phyloP scores from a whole-genome alignment of 2,888 invertebrate species.

The Bellardia pandia region DNA sequence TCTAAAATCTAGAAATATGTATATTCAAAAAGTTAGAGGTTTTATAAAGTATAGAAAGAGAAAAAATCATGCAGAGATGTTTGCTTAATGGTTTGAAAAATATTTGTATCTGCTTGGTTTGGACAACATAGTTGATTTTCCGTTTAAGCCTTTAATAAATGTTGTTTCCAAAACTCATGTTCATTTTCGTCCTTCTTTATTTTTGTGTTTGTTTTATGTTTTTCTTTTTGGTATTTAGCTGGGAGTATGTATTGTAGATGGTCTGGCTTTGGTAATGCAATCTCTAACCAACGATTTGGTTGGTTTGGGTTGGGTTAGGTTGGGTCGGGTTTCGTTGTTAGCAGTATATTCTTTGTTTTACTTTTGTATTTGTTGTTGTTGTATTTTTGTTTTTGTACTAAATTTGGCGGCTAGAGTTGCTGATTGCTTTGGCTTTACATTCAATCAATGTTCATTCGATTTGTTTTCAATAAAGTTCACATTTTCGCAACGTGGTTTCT shows the following conservation, averaged over 20 bases:
- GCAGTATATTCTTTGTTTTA: constrained; percentile 17
- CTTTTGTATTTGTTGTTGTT: background rate
- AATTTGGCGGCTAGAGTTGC: constrained; percentile 65
- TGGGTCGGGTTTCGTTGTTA: constrained; percentile 56
- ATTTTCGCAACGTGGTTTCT: constrained; percentile 67
- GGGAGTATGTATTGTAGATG: constrained; percentile 19
- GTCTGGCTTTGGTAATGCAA: constrained; percentile 60
- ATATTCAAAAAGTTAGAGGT: constrained; percentile 1
- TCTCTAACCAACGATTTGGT: constrained; percentile 64
- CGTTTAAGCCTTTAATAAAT: constrained; percentile 51
- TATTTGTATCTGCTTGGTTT: constrained; percentile 21
- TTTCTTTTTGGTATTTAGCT: constrained; percentile 18
- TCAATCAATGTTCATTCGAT: constrained; percentile 74
- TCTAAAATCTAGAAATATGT: background rate
- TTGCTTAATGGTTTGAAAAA: constrained; percentile 41
- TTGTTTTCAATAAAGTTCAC: constrained; percentile 73
- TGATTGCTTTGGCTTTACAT: constrained; percentile 73
- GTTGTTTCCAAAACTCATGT: constrained; percentile 37
- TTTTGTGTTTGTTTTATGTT: constrained; percentile 21
- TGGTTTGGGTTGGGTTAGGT: constrained; percentile 39
- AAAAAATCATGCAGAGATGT: constrained; percentile 11
- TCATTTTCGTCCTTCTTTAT: constrained; percentile 38
- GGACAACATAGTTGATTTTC: constrained; percentile 8
- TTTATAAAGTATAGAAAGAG: background rate
- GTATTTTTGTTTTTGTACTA: constrained; percentile 49